Conservation (phyloP, 2,888 invertebrate genomes). For the Rosalia funebris region DNA sequence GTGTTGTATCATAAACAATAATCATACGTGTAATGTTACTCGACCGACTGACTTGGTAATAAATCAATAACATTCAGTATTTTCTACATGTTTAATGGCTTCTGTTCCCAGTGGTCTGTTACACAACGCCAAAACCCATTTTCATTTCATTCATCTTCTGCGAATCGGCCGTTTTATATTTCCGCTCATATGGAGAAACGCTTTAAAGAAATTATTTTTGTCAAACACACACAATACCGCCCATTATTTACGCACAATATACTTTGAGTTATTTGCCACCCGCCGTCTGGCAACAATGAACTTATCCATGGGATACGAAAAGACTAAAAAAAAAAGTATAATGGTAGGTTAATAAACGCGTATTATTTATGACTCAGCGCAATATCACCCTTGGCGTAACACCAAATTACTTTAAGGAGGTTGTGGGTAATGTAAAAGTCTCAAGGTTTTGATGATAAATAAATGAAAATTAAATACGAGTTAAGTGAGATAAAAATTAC, state of each 20-base stretch:
- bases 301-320: not conserved
- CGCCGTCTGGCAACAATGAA: not conserved
- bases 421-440: too few relatives aligned
- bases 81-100: not conserved
- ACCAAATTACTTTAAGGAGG: too few relatives aligned
- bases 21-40: too few relatives aligned
- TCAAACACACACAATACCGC: not conserved
- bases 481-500: too few relatives aligned
- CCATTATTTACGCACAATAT: not conserved
- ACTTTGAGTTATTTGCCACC: not conserved
- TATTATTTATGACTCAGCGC: not conserved
- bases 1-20: too few relatives aligned
- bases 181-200: not conserved
- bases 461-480: too few relatives aligned
- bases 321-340: not conserved
- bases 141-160: not conserved
- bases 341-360: not conserved
- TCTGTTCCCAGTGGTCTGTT: not conserved
- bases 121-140: not conserved
- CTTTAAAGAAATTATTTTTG: not conserved
- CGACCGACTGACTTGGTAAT: too few relatives aligned
- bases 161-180: not conserved
- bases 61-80: not conserved
- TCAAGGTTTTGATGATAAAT: too few relatives aligned
- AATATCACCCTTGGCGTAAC: too few relatives aligned